A percentile compares a stretch with the other conserved stretches of the same genome.
Conservation (phyloP, 2,113 vertebrate species). For the Siniperca knerii region DNA sequence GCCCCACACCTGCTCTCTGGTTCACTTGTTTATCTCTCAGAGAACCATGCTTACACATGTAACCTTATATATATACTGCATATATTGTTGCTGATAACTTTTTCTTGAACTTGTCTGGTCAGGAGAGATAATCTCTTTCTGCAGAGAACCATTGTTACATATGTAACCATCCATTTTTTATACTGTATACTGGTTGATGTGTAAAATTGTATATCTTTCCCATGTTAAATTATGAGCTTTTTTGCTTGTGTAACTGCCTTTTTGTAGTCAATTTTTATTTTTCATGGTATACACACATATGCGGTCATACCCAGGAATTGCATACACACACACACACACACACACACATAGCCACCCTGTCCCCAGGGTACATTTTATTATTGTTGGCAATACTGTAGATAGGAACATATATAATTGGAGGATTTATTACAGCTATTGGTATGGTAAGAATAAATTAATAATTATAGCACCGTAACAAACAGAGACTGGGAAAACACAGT, state of each 20-base stretch:
- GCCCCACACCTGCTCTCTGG: not conserved
- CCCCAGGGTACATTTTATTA: slow-evolving; percentile 59
- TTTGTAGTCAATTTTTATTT: slow-evolving; percentile 25
- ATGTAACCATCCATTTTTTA: not conserved
- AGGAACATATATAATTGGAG: slow-evolving; percentile 41
- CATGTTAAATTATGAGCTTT: not conserved
- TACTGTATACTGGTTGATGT: too few species aligned
- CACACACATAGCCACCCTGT: slow-evolving; percentile 6
- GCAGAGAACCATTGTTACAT: not conserved
- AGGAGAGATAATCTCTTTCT: not conserved
- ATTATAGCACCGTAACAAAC: slow-evolving; percentile 12
- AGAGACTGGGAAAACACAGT: slow-evolving; percentile 14
- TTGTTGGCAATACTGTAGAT: slow-evolving; percentile 40
- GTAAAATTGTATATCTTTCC: too few species aligned
- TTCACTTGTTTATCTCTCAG: too few species aligned
- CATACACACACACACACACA: slow-evolving; percentile 17
- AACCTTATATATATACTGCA: too few species aligned
- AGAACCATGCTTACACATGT: not conserved
- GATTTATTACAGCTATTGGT: slow-evolving; percentile 40
- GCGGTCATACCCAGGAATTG: not conserved
- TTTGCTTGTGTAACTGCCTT: slow-evolving; percentile 7
- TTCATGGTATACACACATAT: not conserved
- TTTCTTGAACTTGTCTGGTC: not conserved
- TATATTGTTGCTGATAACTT: not conserved
- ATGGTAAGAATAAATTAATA: not conserved